Percentiles rank a stretch among this genome's conserved stretches.
These are phyloP conservation scores for Abscondita cerata DNA, from an alignment of 2,888 invertebrate species.

Conservation along the genomic window DNA sequence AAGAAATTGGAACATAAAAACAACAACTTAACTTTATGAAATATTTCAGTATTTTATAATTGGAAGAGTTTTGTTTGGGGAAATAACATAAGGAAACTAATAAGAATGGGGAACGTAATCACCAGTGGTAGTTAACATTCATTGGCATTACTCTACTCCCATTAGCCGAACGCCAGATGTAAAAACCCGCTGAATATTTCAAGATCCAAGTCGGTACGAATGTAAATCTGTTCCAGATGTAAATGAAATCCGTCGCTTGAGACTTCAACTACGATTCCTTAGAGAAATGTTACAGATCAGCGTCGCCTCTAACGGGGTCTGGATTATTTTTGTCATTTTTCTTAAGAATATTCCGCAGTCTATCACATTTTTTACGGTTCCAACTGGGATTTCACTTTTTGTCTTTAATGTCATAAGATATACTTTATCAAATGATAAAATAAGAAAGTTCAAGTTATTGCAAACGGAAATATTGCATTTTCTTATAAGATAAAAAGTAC, in stretches of 20 bases:
- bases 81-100: slow-evolving; percentile 26
- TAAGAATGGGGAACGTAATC: slow-evolving; percentile 40
- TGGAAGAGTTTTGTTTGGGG: slow-evolving; percentile 17
- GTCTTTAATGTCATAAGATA: slow-evolving; percentile 26
- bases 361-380: slow-evolving; percentile 42
- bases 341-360: slow-evolving; percentile 42
- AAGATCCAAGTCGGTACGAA: slow-evolving; percentile 53
- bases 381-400: slow-evolving; percentile 38
- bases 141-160: slow-evolving; percentile 53
- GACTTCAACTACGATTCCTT: slow-evolving; percentile 54
- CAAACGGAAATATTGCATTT: background rate
- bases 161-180: slow-evolving; percentile 53
- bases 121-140: slow-evolving; percentile 53
- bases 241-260: slow-evolving; percentile 56
- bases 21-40: too few relatives aligned
- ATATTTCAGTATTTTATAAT: background rate
- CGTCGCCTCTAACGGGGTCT: slow-evolving; percentile 49
- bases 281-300: slow-evolving; percentile 54
- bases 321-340: slow-evolving; percentile 46
- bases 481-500: background rate
- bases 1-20: too few relatives aligned
- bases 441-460: slow-evolving; percentile 13
- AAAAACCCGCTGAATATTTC: slow-evolving; percentile 56
- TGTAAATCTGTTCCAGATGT: slow-evolving; percentile 57
- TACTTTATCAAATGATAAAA: slow-evolving; percentile 28